Base-by-base conservation (phyloP, 1,140 invertebrate species). In the Drosophila mayri region DNA sequence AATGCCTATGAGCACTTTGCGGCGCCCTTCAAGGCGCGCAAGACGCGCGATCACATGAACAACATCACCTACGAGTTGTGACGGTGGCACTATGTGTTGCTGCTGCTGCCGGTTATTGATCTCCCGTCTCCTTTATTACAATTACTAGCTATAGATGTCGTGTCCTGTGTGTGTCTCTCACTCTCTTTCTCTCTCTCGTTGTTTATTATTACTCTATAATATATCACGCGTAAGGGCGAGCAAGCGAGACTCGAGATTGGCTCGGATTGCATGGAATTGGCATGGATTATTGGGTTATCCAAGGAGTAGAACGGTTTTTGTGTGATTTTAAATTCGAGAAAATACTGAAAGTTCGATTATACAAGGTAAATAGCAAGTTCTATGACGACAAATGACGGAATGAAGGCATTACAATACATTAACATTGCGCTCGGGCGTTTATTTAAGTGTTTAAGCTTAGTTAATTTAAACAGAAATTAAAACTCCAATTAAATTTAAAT, bases 51-150 rank as follows among this genome's bases (percentile, higher is more conserved):
- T 66, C 86, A 92, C 71, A 80, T 92, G 77, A 92, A 91, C 52
- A 92, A 92, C 58, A 92, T 92, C 37, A 92, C 92, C 37, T 92
- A 92, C 65, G 92, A 92, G 72, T 92, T 92, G 92, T 92, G 92
- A 92, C 92, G 87, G 81, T 83, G 77, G 81, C 64, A 71, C 65
- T 38, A 67, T 59, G 65, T 66, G 65, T 43, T 83, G 76, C 49
- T 83, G 62, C 62, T 66, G 62, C 47, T 66, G 62, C 50, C 80
- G 76, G 67, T 76, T 88, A 79, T 90, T 90, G 84, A 87, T 87
- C 84, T 87, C 77, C 75, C 80, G 87, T 74, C 81, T 85, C 65
- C 78, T 88, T 88, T 90, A 85, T 85, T 88, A 90, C 73, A 81
- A 90, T 90, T 90, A 70, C 73, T 88, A 88, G 77, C 85, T 88